A percentile compares a stretch with the other conserved stretches of the same genome.
These are phyloP conservation scores for Pampusana beccarii DNA, from an alignment of 2,113 vertebrate species.

Conservation along the genomic window DNA sequence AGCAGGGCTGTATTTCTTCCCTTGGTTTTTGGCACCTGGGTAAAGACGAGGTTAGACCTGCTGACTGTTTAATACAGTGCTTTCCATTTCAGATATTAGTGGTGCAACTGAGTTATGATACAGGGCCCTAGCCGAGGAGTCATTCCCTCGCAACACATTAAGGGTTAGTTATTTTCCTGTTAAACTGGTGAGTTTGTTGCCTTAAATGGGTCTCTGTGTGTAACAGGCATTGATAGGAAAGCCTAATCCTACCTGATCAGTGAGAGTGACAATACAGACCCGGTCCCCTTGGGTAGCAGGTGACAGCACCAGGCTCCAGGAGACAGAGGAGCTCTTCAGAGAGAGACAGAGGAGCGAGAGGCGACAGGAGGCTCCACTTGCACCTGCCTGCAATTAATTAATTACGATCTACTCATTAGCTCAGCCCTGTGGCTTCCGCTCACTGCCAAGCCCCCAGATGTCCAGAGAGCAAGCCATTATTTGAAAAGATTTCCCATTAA, in stretches of 20 bases:
- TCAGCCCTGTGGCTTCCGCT: constrained; percentile 28
- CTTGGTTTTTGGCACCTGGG: neutral
- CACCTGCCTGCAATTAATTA: constrained; percentile 67
- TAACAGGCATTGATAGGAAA: neutral
- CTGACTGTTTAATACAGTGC: constrained; percentile 33
- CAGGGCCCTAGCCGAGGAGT: constrained; percentile 33
- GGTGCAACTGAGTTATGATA: constrained; percentile 40
- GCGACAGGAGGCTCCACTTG: neutral
- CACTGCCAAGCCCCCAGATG: constrained; percentile 41
- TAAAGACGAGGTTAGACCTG: neutral
- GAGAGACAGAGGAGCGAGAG: neutral
- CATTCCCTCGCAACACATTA: constrained; percentile 60
- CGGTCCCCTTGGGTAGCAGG: neutral
- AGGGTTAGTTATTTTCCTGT: constrained; percentile 68
- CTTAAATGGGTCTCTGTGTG: constrained; percentile 32
- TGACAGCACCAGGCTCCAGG: neutral
- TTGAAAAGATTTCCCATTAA: constrained; percentile 33
- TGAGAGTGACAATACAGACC: neutral
- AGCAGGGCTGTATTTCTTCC: constrained; percentile 10
- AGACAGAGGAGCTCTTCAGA: neutral
- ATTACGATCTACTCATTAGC: constrained; percentile 57
- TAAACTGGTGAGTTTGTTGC: constrained; percentile 59
- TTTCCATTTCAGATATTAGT: constrained; percentile 35
- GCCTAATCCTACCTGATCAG: neutral
- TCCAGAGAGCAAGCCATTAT: constrained; percentile 45